Percentiles rank a stretch among this genome's conserved stretches.
Conservation (phyloP, 2,888 invertebrate genomes). For the Amorpha juglandis region DNA sequence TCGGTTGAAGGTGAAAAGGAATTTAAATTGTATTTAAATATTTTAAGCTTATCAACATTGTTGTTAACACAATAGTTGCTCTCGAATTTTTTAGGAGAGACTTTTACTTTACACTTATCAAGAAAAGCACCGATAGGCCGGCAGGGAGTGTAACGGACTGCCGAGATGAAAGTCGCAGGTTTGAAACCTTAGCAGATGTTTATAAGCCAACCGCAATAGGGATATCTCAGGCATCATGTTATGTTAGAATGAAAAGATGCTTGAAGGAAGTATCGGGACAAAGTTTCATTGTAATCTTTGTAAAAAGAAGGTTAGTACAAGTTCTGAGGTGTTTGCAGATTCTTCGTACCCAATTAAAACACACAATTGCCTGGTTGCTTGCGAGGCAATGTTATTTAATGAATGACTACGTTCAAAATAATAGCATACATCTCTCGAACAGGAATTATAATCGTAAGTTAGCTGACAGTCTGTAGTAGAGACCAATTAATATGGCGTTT, state of each 20-base stretch:
- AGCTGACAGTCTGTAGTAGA: not conserved
- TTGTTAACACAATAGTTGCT: not conserved
- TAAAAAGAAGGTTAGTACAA: not conserved
- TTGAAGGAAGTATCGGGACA: too few relatives aligned
- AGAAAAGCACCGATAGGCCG: too few relatives aligned
- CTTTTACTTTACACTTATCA: too few relatives aligned
- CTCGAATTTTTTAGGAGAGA: not conserved
- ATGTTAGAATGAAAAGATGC: too few relatives aligned
- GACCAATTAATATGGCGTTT: conserved; percentile 47
- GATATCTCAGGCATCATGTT: not conserved
- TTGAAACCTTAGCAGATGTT: too few relatives aligned
- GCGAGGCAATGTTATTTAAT: not conserved
- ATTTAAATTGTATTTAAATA: not conserved
- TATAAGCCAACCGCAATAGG: too few relatives aligned
- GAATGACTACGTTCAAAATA: not conserved
- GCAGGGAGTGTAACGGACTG: too few relatives aligned
- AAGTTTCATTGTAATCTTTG: too few relatives aligned
- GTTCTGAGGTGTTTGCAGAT: not conserved
- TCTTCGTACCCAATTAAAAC: not conserved
- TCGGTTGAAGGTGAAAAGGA: conserved; percentile 18
- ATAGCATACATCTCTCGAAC: not conserved
- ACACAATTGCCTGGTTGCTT: not conserved
- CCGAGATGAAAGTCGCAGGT: too few relatives aligned
- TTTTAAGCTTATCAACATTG: not conserved
- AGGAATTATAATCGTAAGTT: conserved; percentile 1